phyloP scores from a whole-genome alignment of 2,888 invertebrate species.

The Caradrina kadenii region DNA sequence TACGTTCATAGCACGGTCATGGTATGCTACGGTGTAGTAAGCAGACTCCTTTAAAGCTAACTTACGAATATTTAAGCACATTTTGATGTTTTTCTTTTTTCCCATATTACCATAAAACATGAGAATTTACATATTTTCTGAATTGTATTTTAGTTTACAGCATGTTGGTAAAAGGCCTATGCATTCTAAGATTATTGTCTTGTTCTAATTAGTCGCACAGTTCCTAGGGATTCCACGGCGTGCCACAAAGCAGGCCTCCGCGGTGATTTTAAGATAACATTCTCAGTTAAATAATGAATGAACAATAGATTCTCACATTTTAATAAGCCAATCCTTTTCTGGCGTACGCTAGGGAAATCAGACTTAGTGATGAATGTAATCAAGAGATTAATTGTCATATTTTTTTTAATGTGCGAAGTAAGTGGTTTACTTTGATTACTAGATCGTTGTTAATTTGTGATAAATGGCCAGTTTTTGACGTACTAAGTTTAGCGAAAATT shows the following conservation, averaged over 20 bases:
- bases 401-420: slow-evolving; percentile 11
- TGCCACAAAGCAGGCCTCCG: slow-evolving; percentile 51
- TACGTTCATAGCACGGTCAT: too few species aligned
- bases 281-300: slow-evolving; percentile 63
- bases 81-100: slow-evolving; percentile 22
- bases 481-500: slow-evolving; percentile 16
- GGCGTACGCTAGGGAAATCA: slow-evolving; percentile 59
- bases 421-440: slow-evolving; percentile 21
- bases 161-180: slow-evolving; percentile 45
- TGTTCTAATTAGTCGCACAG: slow-evolving; percentile 58
- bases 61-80: not conserved
- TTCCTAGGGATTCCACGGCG: slow-evolving; percentile 57
- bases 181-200: slow-evolving; percentile 53
- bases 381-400: not conserved
- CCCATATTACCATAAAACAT: slow-evolving; percentile 32
- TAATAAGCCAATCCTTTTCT: slow-evolving; percentile 58
- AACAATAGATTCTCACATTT: slow-evolving; percentile 67
- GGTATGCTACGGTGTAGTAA: too few species aligned
- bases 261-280: slow-evolving; percentile 62
- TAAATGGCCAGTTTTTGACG: slow-evolving; percentile 14
- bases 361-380: slow-evolving; percentile 24
- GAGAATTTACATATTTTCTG: slow-evolving; percentile 26
- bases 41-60: not conserved
- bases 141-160: slow-evolving; percentile 27
- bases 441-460: slow-evolving; percentile 3